Percentiles rank a stretch among this genome's conserved stretches.
These are phyloP conservation scores for Bombus haemorrhoidalis DNA, from an alignment of 1,140 invertebrate genomes.

Conservation along the genomic window DNA sequence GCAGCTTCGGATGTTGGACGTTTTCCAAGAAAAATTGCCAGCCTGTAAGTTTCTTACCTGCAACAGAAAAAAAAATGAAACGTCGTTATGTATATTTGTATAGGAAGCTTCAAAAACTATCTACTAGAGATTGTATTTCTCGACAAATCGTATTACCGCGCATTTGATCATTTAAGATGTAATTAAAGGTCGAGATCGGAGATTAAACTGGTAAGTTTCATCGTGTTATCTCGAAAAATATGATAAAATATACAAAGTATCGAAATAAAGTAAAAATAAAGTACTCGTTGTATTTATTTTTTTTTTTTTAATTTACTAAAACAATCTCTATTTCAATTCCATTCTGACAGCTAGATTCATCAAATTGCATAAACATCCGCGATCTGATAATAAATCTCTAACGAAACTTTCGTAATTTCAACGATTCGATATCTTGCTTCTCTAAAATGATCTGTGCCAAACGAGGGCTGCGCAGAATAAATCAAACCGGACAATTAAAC, in stretches of 20 bases:
- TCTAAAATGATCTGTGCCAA: neutral
- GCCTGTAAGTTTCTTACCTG: slow-evolving; percentile 8
- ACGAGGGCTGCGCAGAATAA: neutral
- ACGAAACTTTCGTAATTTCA: neutral
- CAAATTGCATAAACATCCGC: neutral
- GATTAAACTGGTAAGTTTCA: neutral
- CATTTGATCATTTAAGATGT: neutral
- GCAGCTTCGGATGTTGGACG: slow-evolving; percentile 19
- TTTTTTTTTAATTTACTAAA: neutral
- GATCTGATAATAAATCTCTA: neutral
- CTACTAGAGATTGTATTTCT: neutral
- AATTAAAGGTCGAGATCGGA: neutral
- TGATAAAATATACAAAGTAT: neutral
- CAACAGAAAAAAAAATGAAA: neutral
- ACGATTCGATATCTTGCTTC: neutral
- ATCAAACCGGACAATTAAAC: neutral
- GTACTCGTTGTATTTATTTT: no score
- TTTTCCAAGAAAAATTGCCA: slow-evolving; percentile 4
- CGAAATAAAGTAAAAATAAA: neutral
- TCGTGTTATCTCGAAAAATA: neutral
- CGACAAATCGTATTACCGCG: neutral
- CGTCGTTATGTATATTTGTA: no score
- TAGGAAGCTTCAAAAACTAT: neutral
- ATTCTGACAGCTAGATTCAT: neutral
- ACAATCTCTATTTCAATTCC: neutral